Conservation (phyloP, 2,888 invertebrate species). For the Mesopsocus fuscifrons region DNA sequence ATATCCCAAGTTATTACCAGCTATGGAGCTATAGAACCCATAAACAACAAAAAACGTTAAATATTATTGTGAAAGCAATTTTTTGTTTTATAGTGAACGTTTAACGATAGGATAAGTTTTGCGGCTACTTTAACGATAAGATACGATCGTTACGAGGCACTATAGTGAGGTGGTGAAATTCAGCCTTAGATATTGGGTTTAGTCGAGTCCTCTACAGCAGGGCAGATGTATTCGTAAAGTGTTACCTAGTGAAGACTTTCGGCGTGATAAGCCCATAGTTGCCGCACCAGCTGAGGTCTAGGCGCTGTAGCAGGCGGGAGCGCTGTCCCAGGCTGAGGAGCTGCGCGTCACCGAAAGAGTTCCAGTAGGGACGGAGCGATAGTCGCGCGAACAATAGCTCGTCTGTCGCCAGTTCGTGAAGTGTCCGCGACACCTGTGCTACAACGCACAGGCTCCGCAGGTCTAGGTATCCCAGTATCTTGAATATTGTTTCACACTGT, state of each 20-base stretch:
- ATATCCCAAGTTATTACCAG: too few relatives aligned
- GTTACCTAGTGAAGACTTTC: conserved; percentile 28
- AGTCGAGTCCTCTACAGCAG: too few relatives aligned
- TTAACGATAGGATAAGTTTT: too few relatives aligned
- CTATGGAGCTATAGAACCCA: too few relatives aligned
- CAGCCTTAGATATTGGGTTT: too few relatives aligned
- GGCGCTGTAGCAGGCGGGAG: conserved; percentile 48
- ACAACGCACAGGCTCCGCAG: not conserved
- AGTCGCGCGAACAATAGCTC: conserved; percentile 57
- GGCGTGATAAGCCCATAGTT: conserved; percentile 34
- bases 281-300: conserved; percentile 86
- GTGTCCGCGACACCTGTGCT: conserved; percentile 40
- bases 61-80: too few relatives aligned
- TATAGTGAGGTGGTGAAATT: too few relatives aligned
- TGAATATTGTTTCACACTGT: conserved; percentile 65
- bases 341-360: conserved; percentile 42
- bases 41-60: too few relatives aligned
- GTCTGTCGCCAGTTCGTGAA: conserved; percentile 51
- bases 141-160: too few relatives aligned
- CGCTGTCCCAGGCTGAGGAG: conserved; percentile 33
- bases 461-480: conserved; percentile 38
- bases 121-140: too few relatives aligned
- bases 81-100: too few relatives aligned
- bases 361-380: conserved; percentile 63
- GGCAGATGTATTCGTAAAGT: too few relatives aligned